These are phyloP conservation scores for Chelon labrosus DNA, from an alignment of 2,797 vertebrate genomes.

Conservation along the genomic window DNA sequence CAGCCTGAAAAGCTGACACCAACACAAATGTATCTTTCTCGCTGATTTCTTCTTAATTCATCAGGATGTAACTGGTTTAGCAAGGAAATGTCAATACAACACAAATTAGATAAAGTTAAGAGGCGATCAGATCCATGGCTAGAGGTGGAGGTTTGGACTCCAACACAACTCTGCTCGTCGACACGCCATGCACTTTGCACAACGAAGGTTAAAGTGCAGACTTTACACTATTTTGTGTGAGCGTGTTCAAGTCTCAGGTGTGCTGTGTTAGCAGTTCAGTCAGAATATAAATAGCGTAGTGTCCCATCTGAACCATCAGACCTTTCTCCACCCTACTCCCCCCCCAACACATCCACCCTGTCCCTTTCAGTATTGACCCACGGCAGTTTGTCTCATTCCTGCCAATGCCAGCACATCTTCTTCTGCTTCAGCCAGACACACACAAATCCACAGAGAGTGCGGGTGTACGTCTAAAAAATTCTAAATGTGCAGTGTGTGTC, in stretches of 20 bases:
- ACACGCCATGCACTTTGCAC: slow-evolving; percentile 23
- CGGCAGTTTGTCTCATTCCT: slow-evolving; percentile 75
- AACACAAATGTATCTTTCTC: slow-evolving; percentile 31
- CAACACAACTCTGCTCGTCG: slow-evolving; percentile 4
- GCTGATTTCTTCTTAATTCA: slow-evolving; percentile 20
- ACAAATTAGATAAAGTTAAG: background rate
- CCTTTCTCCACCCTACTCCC: slow-evolving; percentile 7
- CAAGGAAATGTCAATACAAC: background rate
- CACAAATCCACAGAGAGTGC: slow-evolving; percentile 29
- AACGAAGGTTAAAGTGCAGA: slow-evolving; percentile 68
- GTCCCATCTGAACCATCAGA: slow-evolving; percentile 63
- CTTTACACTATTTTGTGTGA: slow-evolving; percentile 66
- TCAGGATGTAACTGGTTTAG: slow-evolving; percentile 30
- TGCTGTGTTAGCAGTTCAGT: slow-evolving; percentile 72
- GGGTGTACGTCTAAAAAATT: slow-evolving; percentile 9
- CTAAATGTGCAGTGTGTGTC: slow-evolving; percentile 4
- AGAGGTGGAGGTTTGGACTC: background rate
- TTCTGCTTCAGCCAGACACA: slow-evolving; percentile 45
- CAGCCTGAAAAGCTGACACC: background rate
- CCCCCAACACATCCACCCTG: slow-evolving; percentile 17
- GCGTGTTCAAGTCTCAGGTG: slow-evolving; percentile 68
- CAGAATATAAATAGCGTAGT: slow-evolving; percentile 68
- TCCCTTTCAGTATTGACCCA: slow-evolving; percentile 71
- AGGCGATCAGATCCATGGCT: slow-evolving; percentile 3
- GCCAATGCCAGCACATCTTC: slow-evolving; percentile 74